Conservation (phyloP, 2,888 invertebrate species). For the Eremobia ochroleuca region DNA sequence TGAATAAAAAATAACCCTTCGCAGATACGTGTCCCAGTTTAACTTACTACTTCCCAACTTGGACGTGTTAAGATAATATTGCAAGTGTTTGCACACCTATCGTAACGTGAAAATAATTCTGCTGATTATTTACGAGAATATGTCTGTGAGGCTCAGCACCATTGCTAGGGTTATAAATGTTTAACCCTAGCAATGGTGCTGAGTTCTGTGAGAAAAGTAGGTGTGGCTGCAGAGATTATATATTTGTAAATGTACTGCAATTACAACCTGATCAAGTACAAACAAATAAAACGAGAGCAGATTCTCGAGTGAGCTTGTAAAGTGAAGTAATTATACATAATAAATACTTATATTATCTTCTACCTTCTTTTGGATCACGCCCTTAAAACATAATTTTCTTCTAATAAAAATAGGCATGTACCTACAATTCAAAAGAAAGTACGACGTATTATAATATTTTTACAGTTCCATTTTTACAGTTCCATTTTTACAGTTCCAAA, state of each 20-base stretch:
- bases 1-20: constrained; percentile 27
- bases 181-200: neutral
- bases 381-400: neutral
- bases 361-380: neutral
- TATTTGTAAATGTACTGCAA: neutral
- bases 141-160: constrained; percentile 17
- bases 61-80: constrained; percentile 28
- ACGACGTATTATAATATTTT: neutral
- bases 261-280: neutral
- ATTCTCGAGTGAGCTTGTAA: neutral
- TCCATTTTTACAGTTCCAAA: neutral
- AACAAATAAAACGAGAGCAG: constrained; percentile 8
- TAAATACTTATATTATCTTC: neutral
- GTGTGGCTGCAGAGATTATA: constrained; percentile 3
- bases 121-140: constrained; percentile 44
- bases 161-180: too few species aligned
- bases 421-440: neutral
- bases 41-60: constrained; percentile 37
- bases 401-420: constrained; percentile 19
- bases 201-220: constrained; percentile 34
- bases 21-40: neutral
- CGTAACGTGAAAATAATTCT: constrained; percentile 33
- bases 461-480: neutral
- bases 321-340: neutral
- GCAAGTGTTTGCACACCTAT: constrained; percentile 36